A percentile compares a stretch with the other conserved stretches of the same genome.
These are phyloP conservation scores for Melitaea cinxia DNA, from an alignment of 1,140 invertebrate genomes.

Conservation along the genomic window DNA sequence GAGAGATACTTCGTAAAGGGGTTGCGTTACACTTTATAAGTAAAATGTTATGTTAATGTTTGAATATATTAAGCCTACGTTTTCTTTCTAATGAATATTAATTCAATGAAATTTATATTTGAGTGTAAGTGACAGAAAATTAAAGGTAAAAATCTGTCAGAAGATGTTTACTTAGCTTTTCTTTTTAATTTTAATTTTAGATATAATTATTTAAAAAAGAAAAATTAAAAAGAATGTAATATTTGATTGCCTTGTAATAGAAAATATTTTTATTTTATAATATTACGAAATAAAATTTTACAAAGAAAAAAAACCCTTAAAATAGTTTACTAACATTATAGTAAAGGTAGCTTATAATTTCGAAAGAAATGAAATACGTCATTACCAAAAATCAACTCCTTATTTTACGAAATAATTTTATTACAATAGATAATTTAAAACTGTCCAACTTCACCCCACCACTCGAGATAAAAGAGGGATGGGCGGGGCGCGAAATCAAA, in stretches of 20 bases:
- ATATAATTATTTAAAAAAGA: too few species aligned
- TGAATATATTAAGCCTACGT: constrained; percentile 34
- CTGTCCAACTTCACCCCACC: constrained; percentile 75
- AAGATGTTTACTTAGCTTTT: too few species aligned
- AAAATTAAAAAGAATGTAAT: neutral
- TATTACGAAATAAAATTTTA: too few species aligned
- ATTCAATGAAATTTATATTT: neutral
- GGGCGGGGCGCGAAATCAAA: constrained; percentile 67
- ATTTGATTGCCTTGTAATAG: too few species aligned
- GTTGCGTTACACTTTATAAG: constrained; percentile 42
- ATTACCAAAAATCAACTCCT: constrained; percentile 79
- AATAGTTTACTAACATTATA: neutral
- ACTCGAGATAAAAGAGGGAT: constrained; percentile 66
- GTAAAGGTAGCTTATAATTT: constrained; percentile 35
- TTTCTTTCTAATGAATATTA: constrained; percentile 28
- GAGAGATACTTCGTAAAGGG: constrained; percentile 44
- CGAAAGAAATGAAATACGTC: constrained; percentile 74
- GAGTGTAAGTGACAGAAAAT: neutral
- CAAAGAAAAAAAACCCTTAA: neutral
- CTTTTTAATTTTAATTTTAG: too few species aligned
- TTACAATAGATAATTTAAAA: constrained; percentile 82
- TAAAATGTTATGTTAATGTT: constrained; percentile 44
- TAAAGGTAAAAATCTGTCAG: too few species aligned
- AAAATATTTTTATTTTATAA: too few species aligned
- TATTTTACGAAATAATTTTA: constrained; percentile 80